Evolutionary conservation across 2,888 invertebrate species (phyloP).

Genomic region (Silvanus unidentatus): DNA sequence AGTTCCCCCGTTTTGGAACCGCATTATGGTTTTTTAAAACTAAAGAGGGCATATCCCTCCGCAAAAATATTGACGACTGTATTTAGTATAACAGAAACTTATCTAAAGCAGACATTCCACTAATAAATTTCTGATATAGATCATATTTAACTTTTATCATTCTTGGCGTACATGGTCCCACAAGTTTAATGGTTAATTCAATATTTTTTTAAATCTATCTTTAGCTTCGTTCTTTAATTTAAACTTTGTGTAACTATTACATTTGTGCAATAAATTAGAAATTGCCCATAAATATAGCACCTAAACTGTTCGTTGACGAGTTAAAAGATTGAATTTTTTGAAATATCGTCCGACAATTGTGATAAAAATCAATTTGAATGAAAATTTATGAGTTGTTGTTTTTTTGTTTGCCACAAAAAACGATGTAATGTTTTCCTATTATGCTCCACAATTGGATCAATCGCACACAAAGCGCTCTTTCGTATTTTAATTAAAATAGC

Average conservation of each 20-base stretch:
- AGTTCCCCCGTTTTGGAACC: slow-evolving; percentile 22
- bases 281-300: slow-evolving; percentile 29
- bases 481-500: no score
- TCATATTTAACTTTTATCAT: slow-evolving; percentile 37
- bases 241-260: no score
- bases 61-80: slow-evolving; percentile 36
- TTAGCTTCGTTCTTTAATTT: no score
- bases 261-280: slow-evolving; percentile 32
- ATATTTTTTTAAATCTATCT: no score
- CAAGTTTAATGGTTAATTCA: no score
- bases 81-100: slow-evolving; percentile 38
- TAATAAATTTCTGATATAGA: slow-evolving; percentile 44
- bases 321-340: slow-evolving; percentile 37
- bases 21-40: neutral
- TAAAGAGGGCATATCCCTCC: slow-evolving; percentile 17
- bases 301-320: slow-evolving; percentile 31
- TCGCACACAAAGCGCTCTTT: no score
- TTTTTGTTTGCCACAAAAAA: neutral
- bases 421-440: neutral
- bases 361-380: slow-evolving; percentile 3
- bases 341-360: slow-evolving; percentile 23
- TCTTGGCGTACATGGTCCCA: slow-evolving; percentile 32
- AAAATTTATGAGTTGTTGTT: neutral
- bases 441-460: neutral
- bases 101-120: slow-evolving; percentile 42